These are phyloP conservation scores for Tetraneura akinire DNA, from an alignment of 1,140 invertebrate species.

Conservation along the genomic window DNA sequence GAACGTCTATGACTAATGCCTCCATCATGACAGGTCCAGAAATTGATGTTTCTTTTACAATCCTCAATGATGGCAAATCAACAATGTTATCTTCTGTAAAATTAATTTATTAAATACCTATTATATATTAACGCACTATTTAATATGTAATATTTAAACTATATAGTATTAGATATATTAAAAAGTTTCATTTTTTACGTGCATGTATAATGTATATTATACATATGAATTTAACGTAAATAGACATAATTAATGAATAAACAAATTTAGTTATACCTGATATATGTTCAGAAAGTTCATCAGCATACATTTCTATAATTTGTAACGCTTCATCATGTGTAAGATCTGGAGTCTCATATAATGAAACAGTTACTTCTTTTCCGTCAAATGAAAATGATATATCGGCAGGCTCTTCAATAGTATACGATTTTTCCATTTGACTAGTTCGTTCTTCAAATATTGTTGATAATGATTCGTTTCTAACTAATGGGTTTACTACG, in stretches of 20 bases:
- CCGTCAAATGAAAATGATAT: slow-evolving; percentile 88
- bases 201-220: no score
- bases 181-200: no score
- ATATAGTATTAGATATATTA: no score
- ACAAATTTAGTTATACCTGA: slow-evolving; percentile 67
- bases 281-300: slow-evolving; percentile 85
- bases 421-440: slow-evolving; percentile 73
- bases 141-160: no score
- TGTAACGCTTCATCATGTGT: slow-evolving; percentile 88
- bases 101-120: not conserved
- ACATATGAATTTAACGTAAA: no score
- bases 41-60: slow-evolving; percentile 84
- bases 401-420: slow-evolving; percentile 77
- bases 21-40: slow-evolving; percentile 86
- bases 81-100: slow-evolving; percentile 76
- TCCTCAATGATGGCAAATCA: slow-evolving; percentile 83
- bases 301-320: slow-evolving; percentile 91
- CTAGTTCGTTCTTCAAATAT: slow-evolving; percentile 88
- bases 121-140: no score
- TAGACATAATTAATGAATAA: no score
- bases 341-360: slow-evolving; percentile 88
- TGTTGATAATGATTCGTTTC: slow-evolving; percentile 81
- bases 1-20: slow-evolving; percentile 86
- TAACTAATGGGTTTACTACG: slow-evolving; percentile 60
- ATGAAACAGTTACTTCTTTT: slow-evolving; percentile 84